Percentiles rank a stretch among this genome's conserved stretches.
Evolutionary conservation across 2,888 invertebrate genomes (phyloP).

Genomic region (Colletes collaris): DNA sequence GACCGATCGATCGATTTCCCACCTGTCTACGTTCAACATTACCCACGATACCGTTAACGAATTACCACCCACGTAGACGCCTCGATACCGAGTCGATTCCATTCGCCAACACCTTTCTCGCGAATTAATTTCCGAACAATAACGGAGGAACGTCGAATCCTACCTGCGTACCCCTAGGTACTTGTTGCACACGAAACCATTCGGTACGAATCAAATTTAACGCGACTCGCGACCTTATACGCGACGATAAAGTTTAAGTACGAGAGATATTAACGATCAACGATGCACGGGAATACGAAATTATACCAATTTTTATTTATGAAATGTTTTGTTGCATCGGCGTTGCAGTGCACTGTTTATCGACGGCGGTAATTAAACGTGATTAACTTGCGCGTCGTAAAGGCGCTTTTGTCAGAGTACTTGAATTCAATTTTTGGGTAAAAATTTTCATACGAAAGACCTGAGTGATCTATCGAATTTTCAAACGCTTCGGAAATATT

Average conservation of each 20-base stretch:
- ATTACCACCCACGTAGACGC: not conserved
- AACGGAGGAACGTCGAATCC: not conserved
- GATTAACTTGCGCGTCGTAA: not conserved
- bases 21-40: slow-evolving; percentile 29
- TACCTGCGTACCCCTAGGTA: slow-evolving; percentile 2
- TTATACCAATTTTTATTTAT: slow-evolving; percentile 9
- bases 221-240: too few species aligned
- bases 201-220: not conserved
- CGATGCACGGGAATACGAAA: not conserved
- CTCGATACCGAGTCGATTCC: too few species aligned
- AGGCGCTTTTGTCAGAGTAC: not conserved
- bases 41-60: not conserved
- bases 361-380: not conserved
- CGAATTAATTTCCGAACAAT: not conserved
- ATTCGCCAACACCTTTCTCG: not conserved
- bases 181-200: slow-evolving; percentile 33
- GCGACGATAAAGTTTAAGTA: too few species aligned
- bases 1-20: slow-evolving; percentile 49
- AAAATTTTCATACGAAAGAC: too few species aligned
- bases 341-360: not conserved
- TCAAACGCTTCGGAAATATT: too few species aligned
- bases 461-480: too few species aligned
- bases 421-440: not conserved
- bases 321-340: not conserved
- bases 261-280: rapidly evolving